Percentiles rank a stretch among this genome's conserved stretches.
Conservation (phyloP, 2,113 vertebrate species). For the Athene cunicularia region DNA sequence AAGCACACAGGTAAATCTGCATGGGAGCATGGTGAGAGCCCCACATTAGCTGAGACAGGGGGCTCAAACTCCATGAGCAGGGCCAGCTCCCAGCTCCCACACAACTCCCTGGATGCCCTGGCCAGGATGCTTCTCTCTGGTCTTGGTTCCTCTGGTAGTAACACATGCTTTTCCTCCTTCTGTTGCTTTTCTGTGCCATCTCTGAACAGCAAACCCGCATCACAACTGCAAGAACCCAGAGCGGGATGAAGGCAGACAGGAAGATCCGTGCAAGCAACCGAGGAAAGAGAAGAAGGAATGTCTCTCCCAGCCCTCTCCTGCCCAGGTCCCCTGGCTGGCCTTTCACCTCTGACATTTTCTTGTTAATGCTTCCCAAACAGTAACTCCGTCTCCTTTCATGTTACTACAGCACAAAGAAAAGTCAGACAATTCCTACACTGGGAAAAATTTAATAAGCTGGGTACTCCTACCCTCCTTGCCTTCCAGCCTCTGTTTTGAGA, state of each 20-base stretch:
- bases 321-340: neutral
- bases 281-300: neutral
- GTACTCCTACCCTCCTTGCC: neutral
- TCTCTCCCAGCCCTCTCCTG: neutral
- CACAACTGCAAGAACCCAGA: neutral
- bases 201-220: neutral
- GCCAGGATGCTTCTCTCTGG: neutral
- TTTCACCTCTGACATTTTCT: neutral
- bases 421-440: neutral
- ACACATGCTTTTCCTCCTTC: neutral
- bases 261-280: neutral
- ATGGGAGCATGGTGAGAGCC: fast-evolving
- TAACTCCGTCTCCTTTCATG: neutral
- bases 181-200: neutral
- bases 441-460: neutral
- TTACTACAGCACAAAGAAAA: neutral
- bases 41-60: neutral
- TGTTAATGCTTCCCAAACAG: neutral
- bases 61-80: fast-evolving
- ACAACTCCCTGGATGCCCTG: neutral
- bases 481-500: conserved; percentile 19
- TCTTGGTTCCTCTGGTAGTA: neutral
- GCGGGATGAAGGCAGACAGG: neutral
- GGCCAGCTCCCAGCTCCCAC: neutral
- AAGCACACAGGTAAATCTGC: neutral